Evolutionary conservation across 2,113 vertebrate genomes (phyloP), one percentile per base, ranked within the genome.

Genomic region (Turnix velox): DNA sequence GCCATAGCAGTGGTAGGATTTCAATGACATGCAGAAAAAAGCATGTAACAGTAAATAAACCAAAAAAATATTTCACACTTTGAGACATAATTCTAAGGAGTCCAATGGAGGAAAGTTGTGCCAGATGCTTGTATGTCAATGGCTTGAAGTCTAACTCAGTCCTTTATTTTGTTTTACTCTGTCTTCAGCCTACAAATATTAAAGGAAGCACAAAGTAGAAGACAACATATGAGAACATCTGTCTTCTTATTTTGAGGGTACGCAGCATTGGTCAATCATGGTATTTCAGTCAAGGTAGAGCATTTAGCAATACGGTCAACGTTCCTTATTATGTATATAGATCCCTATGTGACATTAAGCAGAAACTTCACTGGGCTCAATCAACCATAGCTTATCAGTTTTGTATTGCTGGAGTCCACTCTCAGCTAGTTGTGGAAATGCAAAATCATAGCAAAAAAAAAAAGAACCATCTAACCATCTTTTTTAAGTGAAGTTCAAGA

Each of bases 381-480:
- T n/a, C n/a, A n/a, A n/a, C n/a, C n/a, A n/a, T n/a, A n/a, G n/a
- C n/a, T 57, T 65, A 12, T 76, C 13, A 24, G 14, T 8, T 68
- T 19, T 62, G 54, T 57, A 73, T 85, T 48, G 55, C 33, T 27
- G 42, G 46, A 57, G 28, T 18, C 5, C 9, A 22, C 16, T 31
- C 40, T 92, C 62, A 59, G 24, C 10, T 88, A 48, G 14, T 8
- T 87, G 43, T 71, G 15, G 23, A 61, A 71, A 25, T 72, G 9
- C 4, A 76, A 74, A 74, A 68, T 1, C 27, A 4, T 48, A 48
- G n/a, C n/a, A 59, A 65, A 75, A 37, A 80, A 69, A 39, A 39
- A 52, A 49, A 52, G 18, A 74, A 46, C 4, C 0, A 2, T 7
- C 25, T 67, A 74, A 46, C 4, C 0, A 2, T 7, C 25, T 67